A percentile compares a stretch with the other conserved stretches of the same genome.
Evolutionary conservation across 2,888 invertebrate species (phyloP).

Genomic region (Nomada ruficornis): DNA sequence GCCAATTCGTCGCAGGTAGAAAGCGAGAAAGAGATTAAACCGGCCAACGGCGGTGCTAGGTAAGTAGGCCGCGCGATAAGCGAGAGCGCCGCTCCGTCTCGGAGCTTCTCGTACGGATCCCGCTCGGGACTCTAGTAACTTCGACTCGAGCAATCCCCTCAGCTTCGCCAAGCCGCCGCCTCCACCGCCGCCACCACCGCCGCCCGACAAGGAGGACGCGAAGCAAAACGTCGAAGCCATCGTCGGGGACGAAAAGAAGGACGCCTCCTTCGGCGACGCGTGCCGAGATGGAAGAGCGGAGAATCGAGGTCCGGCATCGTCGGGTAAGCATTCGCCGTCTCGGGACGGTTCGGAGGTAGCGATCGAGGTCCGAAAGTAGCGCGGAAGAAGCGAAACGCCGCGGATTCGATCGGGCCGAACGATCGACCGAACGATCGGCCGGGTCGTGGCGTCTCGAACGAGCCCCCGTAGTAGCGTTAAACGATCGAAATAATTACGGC

Average conservation of each 20-base stretch:
- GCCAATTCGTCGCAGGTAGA: constrained; percentile 74
- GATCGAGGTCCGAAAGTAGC: background rate
- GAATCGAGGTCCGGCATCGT: background rate
- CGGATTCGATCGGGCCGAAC: constrained; percentile 48
- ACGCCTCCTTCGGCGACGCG: constrained; percentile 34
- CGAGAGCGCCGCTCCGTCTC: background rate
- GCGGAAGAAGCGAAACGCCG: too few relatives aligned
- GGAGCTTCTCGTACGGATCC: background rate
- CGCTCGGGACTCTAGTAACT: background rate
- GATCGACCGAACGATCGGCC: constrained; percentile 58
- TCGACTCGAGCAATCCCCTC: constrained; percentile 11
- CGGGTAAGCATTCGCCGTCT: constrained; percentile 3
- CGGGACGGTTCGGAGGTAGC: background rate
- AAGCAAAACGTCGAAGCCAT: constrained; percentile 60
- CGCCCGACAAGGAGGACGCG: constrained; percentile 77
- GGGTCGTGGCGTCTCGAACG: constrained; percentile 57
- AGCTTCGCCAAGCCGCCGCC: constrained; percentile 79
- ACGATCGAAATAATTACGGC: constrained; percentile 52
- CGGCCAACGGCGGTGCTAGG: constrained; percentile 77
- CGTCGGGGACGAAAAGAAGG: constrained; percentile 74
- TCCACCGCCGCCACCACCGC: constrained; percentile 81
- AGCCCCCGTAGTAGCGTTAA: constrained; percentile 17
- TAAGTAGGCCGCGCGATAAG: constrained; percentile 75
- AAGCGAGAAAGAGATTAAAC: constrained; percentile 80
- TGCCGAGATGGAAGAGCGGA: constrained; percentile 56